A percentile compares a stretch with the other conserved stretches of the same genome.
phyloP scores from a whole-genome alignment of 2,797 vertebrate species.

The Enteromius radiatus region DNA sequence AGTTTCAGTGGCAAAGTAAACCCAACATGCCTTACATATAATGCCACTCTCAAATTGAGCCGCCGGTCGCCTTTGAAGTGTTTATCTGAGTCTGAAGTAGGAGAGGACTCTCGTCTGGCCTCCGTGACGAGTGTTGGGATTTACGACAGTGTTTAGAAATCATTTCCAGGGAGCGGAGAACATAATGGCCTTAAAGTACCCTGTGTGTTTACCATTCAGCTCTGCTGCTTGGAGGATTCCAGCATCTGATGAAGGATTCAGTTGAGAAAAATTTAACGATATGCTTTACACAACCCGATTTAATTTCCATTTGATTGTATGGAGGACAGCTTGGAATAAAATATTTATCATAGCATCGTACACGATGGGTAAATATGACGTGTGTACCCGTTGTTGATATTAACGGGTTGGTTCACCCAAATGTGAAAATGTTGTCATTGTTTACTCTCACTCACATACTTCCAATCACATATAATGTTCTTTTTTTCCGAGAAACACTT shows the following conservation, averaged over 20 bases:
- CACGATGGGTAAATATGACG: not conserved
- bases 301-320: slow-evolving; percentile 42
- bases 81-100: slow-evolving; percentile 49
- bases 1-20: slow-evolving; percentile 74
- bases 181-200: slow-evolving; percentile 56
- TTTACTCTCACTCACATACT: slow-evolving; percentile 7
- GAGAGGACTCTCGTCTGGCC: slow-evolving; percentile 53
- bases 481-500: not conserved
- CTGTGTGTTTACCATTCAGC: slow-evolving; percentile 44
- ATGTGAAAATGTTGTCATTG: slow-evolving; percentile 15
- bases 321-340: slow-evolving; percentile 13
- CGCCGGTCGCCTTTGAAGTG: slow-evolving; percentile 52
- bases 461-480: slow-evolving; percentile 5
- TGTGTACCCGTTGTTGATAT: slow-evolving; percentile 12
- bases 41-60: slow-evolving; percentile 53
- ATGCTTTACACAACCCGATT: slow-evolving; percentile 9
- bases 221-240: slow-evolving; percentile 20
- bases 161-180: slow-evolving; percentile 55
- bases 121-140: slow-evolving; percentile 53
- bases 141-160: slow-evolving; percentile 61
- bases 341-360: not conserved
- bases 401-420: slow-evolving; percentile 5
- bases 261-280: slow-evolving; percentile 24
- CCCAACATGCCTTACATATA: slow-evolving; percentile 57
- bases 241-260: slow-evolving; percentile 38